Percentiles rank a stretch among this genome's conserved stretches.
These are phyloP conservation scores for Lycodopsis pacificus DNA, from an alignment of 2,797 vertebrate genomes.

Conservation along the genomic window DNA sequence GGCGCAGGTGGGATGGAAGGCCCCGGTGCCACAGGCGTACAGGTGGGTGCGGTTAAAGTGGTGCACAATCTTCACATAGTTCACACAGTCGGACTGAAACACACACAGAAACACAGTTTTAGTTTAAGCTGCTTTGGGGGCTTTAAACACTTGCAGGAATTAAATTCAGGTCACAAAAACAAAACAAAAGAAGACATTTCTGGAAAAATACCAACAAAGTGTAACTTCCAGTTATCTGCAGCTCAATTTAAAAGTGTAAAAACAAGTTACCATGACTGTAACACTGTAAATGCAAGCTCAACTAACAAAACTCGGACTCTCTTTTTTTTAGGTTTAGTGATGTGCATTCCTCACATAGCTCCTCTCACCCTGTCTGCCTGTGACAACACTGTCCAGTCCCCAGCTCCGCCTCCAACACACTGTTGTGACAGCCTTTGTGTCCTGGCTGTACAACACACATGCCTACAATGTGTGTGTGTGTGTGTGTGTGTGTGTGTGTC, in stretches of 20 bases:
- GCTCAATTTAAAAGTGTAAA: constrained; percentile 4
- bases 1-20: constrained; percentile 95
- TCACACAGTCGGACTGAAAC: constrained; percentile 94
- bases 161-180: not conserved
- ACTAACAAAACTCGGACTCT: constrained; percentile 18
- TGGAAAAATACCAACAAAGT: not conserved
- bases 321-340: constrained; percentile 37
- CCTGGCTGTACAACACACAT: constrained; percentile 29
- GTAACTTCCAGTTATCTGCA: not conserved
- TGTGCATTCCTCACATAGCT: constrained; percentile 76
- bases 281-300: not conserved
- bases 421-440: constrained; percentile 60
- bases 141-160: not conserved
- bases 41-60: constrained; percentile 94
- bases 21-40: constrained; percentile 94
- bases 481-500: constrained; percentile 2
- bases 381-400: constrained; percentile 55
- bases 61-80: constrained; percentile 96
- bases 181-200: not conserved
- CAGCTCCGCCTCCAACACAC: constrained; percentile 36
- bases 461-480: constrained; percentile 10
- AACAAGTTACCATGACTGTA: constrained; percentile 5
- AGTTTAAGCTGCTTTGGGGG: not conserved
- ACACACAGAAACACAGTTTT: constrained; percentile 33
- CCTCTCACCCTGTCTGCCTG: constrained; percentile 49